Percentiles rank a stretch among this genome's conserved stretches.
phyloP scores from a whole-genome alignment of 2,888 invertebrate genomes.

The Euzetes globulus region DNA sequence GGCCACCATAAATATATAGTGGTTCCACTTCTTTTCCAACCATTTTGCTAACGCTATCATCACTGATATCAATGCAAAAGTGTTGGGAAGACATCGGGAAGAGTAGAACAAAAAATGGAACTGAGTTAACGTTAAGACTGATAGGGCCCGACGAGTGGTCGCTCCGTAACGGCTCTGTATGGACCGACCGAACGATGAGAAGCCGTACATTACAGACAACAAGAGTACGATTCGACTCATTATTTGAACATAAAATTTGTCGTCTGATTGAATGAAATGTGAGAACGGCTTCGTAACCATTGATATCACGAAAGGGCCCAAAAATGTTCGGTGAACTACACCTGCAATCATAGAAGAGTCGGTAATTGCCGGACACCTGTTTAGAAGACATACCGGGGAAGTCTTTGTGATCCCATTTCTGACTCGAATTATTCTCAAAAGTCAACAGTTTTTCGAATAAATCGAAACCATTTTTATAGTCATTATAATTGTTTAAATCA shows the following conservation, averaged over 20 bases:
- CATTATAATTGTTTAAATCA: not conserved
- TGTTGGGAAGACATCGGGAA: conserved; percentile 88
- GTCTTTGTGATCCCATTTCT: conserved; percentile 93
- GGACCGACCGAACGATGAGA: conserved; percentile 61
- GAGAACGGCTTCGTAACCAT: conserved; percentile 68
- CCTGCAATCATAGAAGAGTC: conserved; percentile 47
- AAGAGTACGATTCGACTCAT: conserved; percentile 75
- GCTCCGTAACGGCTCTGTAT: conserved; percentile 66
- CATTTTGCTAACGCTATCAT: conserved; percentile 69
- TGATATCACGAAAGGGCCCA: conserved; percentile 79
- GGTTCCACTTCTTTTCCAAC: conserved; percentile 65
- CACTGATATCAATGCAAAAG: conserved; percentile 79
- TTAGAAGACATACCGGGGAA: conserved; percentile 60
- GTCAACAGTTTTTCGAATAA: not conserved
- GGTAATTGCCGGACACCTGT: not conserved
- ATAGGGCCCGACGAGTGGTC: conserved; percentile 69
- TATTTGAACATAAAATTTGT: conserved; percentile 47
- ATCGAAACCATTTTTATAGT: not conserved
- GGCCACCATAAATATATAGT: conserved; percentile 75
- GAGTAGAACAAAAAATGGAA: conserved; percentile 98
- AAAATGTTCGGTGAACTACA: conserved; percentile 91
- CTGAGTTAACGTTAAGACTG: conserved; percentile 68
- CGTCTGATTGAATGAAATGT: conserved; percentile 54
- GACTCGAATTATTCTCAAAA: conserved; percentile 40
- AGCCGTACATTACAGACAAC: conserved; percentile 63